These are phyloP conservation scores for Tetramorium bicarinatum DNA, from an alignment of 2,888 invertebrate genomes.

Conservation along the genomic window DNA sequence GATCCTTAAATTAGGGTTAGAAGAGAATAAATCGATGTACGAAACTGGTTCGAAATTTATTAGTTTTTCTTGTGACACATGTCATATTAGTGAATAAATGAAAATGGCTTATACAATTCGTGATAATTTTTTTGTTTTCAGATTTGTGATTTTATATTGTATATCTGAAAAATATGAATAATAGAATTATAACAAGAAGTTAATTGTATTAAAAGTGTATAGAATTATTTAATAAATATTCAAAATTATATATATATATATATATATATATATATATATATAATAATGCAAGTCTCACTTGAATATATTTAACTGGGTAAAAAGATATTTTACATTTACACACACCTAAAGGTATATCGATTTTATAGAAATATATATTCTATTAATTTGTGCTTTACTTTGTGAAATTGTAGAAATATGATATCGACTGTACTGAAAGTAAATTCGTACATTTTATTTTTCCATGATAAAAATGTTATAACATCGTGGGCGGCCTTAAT, in stretches of 20 bases:
- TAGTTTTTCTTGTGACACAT: not conserved
- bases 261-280: not conserved
- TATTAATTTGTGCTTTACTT: slow-evolving; percentile 7
- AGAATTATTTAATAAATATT: slow-evolving; percentile 13
- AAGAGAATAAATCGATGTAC: slow-evolving; percentile 6
- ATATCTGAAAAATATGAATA: not conserved
- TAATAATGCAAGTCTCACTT: not conserved
- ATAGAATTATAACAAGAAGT: not conserved
- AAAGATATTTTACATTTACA: slow-evolving; percentile 21
- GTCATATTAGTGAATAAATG: not conserved
- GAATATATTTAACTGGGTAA: not conserved
- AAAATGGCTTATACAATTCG: not conserved
- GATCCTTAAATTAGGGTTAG: slow-evolving; percentile 17
- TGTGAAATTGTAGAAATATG: slow-evolving; percentile 20
- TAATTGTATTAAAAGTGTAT: not conserved
- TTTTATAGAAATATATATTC: slow-evolving; percentile 4
- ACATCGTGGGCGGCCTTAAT: not conserved
- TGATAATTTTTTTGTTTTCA: not conserved
- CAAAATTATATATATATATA: not conserved
- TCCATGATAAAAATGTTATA: not conserved
- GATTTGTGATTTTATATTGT: not conserved
- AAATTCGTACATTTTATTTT: slow-evolving; percentile 31
- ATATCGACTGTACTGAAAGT: not conserved
- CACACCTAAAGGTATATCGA: not conserved
- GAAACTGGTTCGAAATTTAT: not conserved